phyloP scores from a whole-genome alignment of 2,888 invertebrate species.

The Listrodromus nycthemerus region DNA sequence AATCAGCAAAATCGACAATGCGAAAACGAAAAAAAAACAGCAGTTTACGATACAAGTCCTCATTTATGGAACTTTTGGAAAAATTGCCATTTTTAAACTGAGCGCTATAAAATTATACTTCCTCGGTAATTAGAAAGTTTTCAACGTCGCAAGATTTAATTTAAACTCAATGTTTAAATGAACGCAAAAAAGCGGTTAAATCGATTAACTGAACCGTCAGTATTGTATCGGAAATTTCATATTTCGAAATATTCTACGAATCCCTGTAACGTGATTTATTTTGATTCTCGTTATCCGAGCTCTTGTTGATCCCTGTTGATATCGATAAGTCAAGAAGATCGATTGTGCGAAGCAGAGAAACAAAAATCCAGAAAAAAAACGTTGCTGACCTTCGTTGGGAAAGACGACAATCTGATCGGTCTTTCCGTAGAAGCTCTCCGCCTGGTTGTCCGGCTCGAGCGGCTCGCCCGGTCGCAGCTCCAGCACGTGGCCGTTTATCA shows the following conservation, averaged over 20 bases:
- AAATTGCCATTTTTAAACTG: too few relatives aligned
- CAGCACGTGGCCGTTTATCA: slow-evolving; percentile 90
- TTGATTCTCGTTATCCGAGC: neutral
- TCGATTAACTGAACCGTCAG: too few relatives aligned
- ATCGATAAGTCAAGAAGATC: neutral
- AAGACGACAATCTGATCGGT: slow-evolving; percentile 94
- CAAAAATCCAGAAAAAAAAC: neutral
- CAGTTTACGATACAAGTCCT: too few relatives aligned
- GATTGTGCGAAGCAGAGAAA: neutral
- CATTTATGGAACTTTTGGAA: too few relatives aligned
- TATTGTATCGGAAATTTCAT: neutral
- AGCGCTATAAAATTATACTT: too few relatives aligned
- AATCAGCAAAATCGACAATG: neutral
- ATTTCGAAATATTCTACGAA: neutral
- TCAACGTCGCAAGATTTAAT: too few relatives aligned
- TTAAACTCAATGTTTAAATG: too few relatives aligned
- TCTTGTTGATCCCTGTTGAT: neutral
- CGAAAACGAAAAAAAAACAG: neutral
- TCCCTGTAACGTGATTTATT: neutral
- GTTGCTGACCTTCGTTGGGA: slow-evolving; percentile 89
- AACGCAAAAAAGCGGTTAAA: too few relatives aligned
- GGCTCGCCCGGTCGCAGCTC: slow-evolving; percentile 85
- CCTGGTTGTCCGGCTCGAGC: slow-evolving; percentile 86
- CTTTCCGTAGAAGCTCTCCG: slow-evolving; percentile 93
- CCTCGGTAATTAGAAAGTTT: too few relatives aligned